Conservation (phyloP, 2,113 vertebrate species). For the Sylvicapra grimmia region DNA sequence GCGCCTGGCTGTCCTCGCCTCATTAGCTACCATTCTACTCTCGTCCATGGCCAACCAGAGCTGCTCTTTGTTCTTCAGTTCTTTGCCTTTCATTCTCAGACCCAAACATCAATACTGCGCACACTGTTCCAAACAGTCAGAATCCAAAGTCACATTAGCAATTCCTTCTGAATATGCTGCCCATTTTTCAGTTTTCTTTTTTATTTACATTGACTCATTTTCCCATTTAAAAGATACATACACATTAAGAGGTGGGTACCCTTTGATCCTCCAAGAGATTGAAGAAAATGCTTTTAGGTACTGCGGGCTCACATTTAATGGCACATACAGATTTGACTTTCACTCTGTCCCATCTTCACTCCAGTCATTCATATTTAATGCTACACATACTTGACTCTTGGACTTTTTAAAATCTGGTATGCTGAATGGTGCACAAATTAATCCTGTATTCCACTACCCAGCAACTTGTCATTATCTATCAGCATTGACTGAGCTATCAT, state of each 20-base stretch:
- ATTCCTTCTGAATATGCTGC: slow-evolving; percentile 55
- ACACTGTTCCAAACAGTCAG: slow-evolving; percentile 31
- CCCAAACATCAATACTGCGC: slow-evolving; percentile 58
- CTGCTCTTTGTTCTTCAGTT: slow-evolving; percentile 69
- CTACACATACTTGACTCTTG: not conserved
- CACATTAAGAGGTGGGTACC: not conserved
- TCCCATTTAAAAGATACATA: not conserved
- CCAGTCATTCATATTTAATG: slow-evolving; percentile 56
- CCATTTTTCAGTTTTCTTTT: slow-evolving; percentile 20
- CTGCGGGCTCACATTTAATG: not conserved
- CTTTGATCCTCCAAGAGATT: slow-evolving; percentile 21
- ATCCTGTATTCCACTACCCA: not conserved
- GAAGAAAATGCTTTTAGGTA: not conserved
- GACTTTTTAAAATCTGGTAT: not conserved
- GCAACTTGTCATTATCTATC: slow-evolving; percentile 51
- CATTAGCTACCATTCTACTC: slow-evolving; percentile 64
- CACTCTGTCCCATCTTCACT: not conserved
- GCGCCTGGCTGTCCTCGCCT: slow-evolving; percentile 46
- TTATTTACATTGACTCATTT: slow-evolving; percentile 53
- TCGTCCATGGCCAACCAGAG: slow-evolving; percentile 4
- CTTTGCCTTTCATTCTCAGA: slow-evolving; percentile 69
- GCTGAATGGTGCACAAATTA: slow-evolving; percentile 38
- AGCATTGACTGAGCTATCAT: slow-evolving; percentile 35
- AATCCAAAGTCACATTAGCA: slow-evolving; percentile 49
- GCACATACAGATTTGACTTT: slow-evolving; percentile 28